Evolutionary conservation across 1,140 invertebrate species (phyloP).

Genomic region (Thaumetopoea pityocampa): DNA sequence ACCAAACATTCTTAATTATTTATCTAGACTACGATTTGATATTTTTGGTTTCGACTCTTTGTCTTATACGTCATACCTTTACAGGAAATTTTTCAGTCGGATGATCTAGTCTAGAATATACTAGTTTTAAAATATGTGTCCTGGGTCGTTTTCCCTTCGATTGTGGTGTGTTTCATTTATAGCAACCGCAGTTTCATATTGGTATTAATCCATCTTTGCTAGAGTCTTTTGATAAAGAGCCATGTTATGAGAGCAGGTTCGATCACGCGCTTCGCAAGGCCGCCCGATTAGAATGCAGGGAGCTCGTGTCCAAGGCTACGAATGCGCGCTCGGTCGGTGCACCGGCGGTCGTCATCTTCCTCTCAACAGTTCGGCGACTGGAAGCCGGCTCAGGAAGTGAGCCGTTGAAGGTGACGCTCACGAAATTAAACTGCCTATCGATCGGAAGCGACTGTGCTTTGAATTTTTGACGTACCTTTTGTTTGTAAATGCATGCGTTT

Average conservation of each 20-base stretch:
- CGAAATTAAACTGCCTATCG: conserved; percentile 38
- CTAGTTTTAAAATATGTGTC: background rate
- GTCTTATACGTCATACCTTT: too few species aligned
- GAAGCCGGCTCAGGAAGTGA: conserved; percentile 60
- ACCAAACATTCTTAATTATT: conserved; percentile 43
- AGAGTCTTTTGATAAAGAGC: conserved; percentile 34
- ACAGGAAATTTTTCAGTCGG: too few species aligned
- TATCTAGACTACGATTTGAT: conserved; percentile 18
- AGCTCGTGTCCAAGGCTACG: conserved; percentile 70
- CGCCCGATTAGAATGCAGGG: conserved; percentile 70
- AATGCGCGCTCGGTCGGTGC: conserved; percentile 60
- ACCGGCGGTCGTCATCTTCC: conserved; percentile 52
- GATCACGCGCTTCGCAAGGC: conserved; percentile 69
- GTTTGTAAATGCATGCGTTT: conserved; percentile 46
- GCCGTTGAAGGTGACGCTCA: conserved; percentile 56
- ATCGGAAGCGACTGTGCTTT: conserved; percentile 64
- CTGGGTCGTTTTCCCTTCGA: conserved; percentile 3
- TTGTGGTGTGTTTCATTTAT: too few species aligned
- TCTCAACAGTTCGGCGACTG: conserved; percentile 46
- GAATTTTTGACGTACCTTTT: conserved; percentile 54
- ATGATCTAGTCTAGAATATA: too few species aligned
- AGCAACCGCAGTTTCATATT: too few species aligned
- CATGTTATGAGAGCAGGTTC: conserved; percentile 60
- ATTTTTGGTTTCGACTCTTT: background rate
- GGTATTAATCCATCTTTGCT: too few species aligned